Conservation (phyloP, 53 echinoderm and acorn worm species). For the Antedon mediterranea region DNA sequence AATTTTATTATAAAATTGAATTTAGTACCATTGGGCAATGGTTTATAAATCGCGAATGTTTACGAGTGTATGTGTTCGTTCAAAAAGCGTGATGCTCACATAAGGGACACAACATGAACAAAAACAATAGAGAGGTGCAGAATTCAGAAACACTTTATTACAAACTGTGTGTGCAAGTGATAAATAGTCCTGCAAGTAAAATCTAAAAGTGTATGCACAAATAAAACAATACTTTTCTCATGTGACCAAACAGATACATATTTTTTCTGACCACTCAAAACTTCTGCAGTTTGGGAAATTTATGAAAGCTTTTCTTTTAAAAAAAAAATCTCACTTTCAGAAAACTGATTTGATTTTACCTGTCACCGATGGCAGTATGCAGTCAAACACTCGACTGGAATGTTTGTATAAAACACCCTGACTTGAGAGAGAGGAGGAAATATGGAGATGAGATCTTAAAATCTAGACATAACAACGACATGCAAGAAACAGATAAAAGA, state of each 20-base stretch:
- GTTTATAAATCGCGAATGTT: not conserved
- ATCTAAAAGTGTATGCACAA: not conserved
- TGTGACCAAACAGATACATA: not conserved
- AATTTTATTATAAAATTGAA: not conserved
- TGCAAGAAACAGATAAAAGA: not conserved
- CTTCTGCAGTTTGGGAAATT: not conserved
- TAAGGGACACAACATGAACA: not conserved
- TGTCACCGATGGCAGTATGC: not conserved
- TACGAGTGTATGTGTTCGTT: not conserved
- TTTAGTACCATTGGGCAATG: not conserved
- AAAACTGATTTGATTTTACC: not conserved
- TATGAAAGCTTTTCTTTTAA: not conserved
- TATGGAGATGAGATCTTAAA: not conserved
- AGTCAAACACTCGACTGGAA: not conserved
- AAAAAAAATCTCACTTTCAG: not conserved
- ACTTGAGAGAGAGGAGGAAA: constrained; percentile 1
- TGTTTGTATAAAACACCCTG: not conserved
- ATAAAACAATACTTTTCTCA: not conserved
- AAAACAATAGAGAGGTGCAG: not conserved
- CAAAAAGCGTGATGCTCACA: not conserved
- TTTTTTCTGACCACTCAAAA: not conserved
- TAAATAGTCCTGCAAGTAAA: not conserved
- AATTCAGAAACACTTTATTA: not conserved
- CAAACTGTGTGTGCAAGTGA: not conserved
- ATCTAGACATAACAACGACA: not conserved